phyloP scores from a whole-genome alignment of 2,797 vertebrate species.

The Prionace glauca region DNA sequence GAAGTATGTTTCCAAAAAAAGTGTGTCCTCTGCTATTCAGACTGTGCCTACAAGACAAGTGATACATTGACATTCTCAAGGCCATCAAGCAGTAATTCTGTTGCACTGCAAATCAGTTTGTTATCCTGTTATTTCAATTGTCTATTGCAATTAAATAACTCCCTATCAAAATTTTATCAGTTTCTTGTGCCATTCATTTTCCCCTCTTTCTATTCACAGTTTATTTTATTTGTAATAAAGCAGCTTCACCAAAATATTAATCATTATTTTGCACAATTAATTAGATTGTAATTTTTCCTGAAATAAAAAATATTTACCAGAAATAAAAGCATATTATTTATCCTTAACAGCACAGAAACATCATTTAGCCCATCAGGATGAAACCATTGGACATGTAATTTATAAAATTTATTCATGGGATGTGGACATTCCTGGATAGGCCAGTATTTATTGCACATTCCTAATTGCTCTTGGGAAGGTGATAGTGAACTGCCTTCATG shows the following conservation, averaged over 20 bases:
- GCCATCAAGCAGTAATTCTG: neutral
- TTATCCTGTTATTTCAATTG: neutral
- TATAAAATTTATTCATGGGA: too few relatives aligned
- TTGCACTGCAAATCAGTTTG: neutral
- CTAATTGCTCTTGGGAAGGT: too few relatives aligned
- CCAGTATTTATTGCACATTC: too few relatives aligned
- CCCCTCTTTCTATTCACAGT: neutral
- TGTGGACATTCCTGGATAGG: too few relatives aligned
- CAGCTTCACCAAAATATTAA: neutral
- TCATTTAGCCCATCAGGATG: neutral
- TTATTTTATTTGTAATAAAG: neutral
- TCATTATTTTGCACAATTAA: neutral
- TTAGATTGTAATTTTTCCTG: neutral
- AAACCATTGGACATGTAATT: too few relatives aligned
- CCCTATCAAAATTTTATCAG: neutral
- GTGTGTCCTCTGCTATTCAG: neutral
- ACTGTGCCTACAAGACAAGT: neutral
- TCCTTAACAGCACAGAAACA: neutral
- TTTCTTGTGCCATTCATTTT: neutral
- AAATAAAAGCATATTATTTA: neutral
- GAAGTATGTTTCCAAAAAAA: neutral
- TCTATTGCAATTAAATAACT: neutral
- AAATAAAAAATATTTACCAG: neutral
- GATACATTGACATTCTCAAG: neutral
- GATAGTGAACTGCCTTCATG: too few relatives aligned